Conservation (phyloP, 2,113 vertebrate species). For the Cheirogaleus medius region DNA sequence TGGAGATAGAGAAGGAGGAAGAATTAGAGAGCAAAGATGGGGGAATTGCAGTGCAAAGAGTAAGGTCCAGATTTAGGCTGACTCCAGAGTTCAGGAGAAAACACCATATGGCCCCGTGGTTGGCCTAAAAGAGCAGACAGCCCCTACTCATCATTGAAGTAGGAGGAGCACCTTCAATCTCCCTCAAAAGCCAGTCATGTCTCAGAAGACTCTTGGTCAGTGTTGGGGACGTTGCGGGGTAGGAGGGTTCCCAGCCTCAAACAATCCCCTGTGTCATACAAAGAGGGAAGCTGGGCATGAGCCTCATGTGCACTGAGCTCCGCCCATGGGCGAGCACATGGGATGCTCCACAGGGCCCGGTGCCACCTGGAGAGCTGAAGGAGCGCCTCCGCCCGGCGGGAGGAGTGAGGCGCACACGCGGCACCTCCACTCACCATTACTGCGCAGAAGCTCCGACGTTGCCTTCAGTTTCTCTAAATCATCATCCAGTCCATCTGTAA, state of each 20-base stretch:
- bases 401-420: neutral
- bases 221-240: neutral
- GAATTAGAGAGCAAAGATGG: neutral
- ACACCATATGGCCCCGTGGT: neutral
- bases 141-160: neutral
- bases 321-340: neutral
- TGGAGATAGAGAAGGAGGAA: neutral
- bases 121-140: neutral
- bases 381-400: neutral
- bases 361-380: neutral
- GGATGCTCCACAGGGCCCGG: neutral
- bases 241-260: neutral
- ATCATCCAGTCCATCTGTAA: conserved; percentile 91
- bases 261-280: neutral
- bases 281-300: neutral
- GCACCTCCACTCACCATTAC: conserved; percentile 75
- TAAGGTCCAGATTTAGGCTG: neutral
- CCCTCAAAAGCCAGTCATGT: neutral
- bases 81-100: neutral
- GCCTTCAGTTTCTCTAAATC: conserved; percentile 82
- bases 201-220: neutral
- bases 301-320: neutral
- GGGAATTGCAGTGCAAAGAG: neutral
- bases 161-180: neutral
- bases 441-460: conserved; percentile 80